Conservation (phyloP, 2,797 vertebrate genomes). For the Thunnus albacares region DNA sequence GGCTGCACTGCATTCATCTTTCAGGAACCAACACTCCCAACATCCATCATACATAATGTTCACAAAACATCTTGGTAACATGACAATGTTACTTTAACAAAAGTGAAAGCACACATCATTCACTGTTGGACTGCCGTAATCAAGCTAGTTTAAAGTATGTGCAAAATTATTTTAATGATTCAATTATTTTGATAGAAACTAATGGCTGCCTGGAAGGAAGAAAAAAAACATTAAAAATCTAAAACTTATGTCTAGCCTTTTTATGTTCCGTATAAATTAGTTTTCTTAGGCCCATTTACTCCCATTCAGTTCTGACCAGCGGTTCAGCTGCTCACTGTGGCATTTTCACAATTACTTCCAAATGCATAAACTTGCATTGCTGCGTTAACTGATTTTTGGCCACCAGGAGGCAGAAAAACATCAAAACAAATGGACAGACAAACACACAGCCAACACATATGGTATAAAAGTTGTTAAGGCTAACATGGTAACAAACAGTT, state of each 20-base stretch:
- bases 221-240: background rate
- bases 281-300: background rate
- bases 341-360: no score
- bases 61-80: background rate
- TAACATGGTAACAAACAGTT: background rate
- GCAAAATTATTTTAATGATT: background rate
- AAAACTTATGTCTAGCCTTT: background rate
- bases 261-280: background rate
- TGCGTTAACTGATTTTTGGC: background rate
- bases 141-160: background rate
- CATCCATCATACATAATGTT: background rate
- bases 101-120: background rate
- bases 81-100: background rate
- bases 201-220: no score
- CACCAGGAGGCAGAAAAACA: no score
- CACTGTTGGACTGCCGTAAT: background rate
- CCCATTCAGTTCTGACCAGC: background rate
- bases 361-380: no score
- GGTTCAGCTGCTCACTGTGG: no score
- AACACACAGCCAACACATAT: no score
- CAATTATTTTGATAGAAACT: background rate
- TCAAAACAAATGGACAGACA: no score
- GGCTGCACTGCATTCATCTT: no score
- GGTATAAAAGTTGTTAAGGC: background rate
- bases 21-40: no score